Evolutionary conservation across 2,888 invertebrate species (phyloP).

Genomic region (Scrobipalpa atriplicella): DNA sequence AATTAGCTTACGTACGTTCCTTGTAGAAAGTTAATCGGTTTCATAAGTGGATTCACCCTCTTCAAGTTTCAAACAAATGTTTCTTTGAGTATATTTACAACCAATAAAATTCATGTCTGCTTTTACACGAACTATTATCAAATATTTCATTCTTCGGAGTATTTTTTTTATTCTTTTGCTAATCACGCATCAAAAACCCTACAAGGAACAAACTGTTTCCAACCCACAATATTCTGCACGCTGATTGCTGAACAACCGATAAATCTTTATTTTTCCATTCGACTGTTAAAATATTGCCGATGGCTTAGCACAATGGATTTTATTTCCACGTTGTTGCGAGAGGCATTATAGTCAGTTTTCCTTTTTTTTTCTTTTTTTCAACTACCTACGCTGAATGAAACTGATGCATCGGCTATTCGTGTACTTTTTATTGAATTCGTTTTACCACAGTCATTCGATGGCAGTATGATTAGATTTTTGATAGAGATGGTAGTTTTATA

Average conservation of each 20-base stretch:
- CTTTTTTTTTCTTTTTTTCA: slow-evolving; percentile 38
- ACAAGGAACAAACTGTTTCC: not conserved
- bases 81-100: too few relatives aligned
- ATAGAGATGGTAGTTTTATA: not conserved
- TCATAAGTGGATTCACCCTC: too few relatives aligned
- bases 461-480: slow-evolving; percentile 15
- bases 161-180: not conserved
- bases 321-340: slow-evolving; percentile 44
- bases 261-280: slow-evolving; percentile 51
- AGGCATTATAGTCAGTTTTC: slow-evolving; percentile 38
- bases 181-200: not conserved
- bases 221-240: slow-evolving; percentile 19
- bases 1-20: too few relatives aligned
- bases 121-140: too few relatives aligned
- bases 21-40: too few relatives aligned
- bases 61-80: too few relatives aligned
- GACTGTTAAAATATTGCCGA: slow-evolving; percentile 54
- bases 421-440: slow-evolving; percentile 47
- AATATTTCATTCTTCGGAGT: too few relatives aligned
- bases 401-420: slow-evolving; percentile 43
- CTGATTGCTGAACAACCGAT: slow-evolving; percentile 40
- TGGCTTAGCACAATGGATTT: slow-evolving; percentile 54
- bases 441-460: slow-evolving; percentile 33
- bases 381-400: slow-evolving; percentile 48
- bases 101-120: too few relatives aligned